Evolutionary conservation across 92 coral and sea anemone species (phyloP).

Genomic region (Blastomussa wellsi): DNA sequence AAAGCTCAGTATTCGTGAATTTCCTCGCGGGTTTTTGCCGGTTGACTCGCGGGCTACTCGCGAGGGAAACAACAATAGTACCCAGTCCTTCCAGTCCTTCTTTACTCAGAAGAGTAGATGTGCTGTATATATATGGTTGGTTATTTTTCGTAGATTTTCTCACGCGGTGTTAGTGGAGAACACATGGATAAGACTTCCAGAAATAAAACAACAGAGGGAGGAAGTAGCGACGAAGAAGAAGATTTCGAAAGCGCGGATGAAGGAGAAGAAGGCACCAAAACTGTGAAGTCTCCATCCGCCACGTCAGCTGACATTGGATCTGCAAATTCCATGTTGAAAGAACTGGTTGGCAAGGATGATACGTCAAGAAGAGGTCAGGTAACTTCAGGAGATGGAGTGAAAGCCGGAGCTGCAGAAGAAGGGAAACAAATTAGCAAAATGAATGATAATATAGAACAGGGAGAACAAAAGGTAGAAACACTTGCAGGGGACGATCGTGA

Average conservation of each 20-base stretch:
- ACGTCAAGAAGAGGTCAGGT: background rate
- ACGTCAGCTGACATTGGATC: slow-evolving; percentile 79
- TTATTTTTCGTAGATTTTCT: background rate
- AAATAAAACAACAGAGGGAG: slow-evolving; percentile 46
- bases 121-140: background rate
- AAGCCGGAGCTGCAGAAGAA: slow-evolving; percentile 19
- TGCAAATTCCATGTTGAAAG: slow-evolving; percentile 71
- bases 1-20: background rate
- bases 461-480: background rate
- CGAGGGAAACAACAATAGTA: background rate
- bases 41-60: background rate
- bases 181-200: slow-evolving; percentile 49
- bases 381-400: slow-evolving; percentile 21
- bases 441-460: background rate
- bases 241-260: slow-evolving; percentile 99
- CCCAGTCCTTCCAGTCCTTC: slow-evolving; percentile 22
- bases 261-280: slow-evolving; percentile 72
- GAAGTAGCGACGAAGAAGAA: slow-evolving; percentile 91
- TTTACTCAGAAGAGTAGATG: background rate
- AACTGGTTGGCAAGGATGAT: slow-evolving; percentile 3
- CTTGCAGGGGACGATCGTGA: background rate
- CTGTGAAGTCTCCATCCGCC: slow-evolving; percentile 62
- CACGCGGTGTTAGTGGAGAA: background rate
- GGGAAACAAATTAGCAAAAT: background rate
- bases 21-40: background rate